Base-by-base conservation (phyloP, 2,113 vertebrate genomes). In the Kryptolebias marmoratus region DNA sequence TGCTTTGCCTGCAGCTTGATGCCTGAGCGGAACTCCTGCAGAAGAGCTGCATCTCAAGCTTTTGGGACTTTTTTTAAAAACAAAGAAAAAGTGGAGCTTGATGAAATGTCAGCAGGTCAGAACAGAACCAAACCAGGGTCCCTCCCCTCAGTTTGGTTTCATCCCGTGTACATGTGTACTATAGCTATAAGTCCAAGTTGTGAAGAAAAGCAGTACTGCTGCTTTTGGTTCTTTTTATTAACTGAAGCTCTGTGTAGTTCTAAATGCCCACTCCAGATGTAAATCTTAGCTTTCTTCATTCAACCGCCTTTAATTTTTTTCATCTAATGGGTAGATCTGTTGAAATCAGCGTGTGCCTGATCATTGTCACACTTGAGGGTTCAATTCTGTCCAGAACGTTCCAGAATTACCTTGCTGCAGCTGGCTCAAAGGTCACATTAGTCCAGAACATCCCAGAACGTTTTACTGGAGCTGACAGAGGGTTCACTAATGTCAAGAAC, bases 311-410 rank as follows among this genome's bases (percentile, higher is more conserved):
- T 16, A 39, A 16, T 52, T 13, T 28, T 36, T 18, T 5, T 8
- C 28, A 39, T 72, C 0, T 16, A 3, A 6, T 47, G 42, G 13
- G 36, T 48, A 47, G 49, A 16, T 22, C 9, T 65, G 36, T 88
- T 83, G 77, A 54, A 66, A 52, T 87, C 70, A 54, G 75, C 64
- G 73, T 28, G 84, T 85, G 86, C 87, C 89, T 88, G 81, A 80
- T 85, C 67, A 47, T 81, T 44, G 44, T 77, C 79, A 79, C 68
- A 11, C 63, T 8, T 32, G 58, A 70, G 73, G 80, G 49, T 63
- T 47, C 78, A 36, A 3, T 27, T 13, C 71, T 81, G 73, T 86
- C 75, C 70, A 74, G 70, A 22, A 80, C 71, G 61, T 65, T 75
- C 75, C 69, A 70, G 42, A 68, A 74, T 0, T 44, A 22, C 62